These are phyloP conservation scores for Ormyrus pomaceus DNA, from an alignment of 2,888 invertebrate species.

Conservation along the genomic window DNA sequence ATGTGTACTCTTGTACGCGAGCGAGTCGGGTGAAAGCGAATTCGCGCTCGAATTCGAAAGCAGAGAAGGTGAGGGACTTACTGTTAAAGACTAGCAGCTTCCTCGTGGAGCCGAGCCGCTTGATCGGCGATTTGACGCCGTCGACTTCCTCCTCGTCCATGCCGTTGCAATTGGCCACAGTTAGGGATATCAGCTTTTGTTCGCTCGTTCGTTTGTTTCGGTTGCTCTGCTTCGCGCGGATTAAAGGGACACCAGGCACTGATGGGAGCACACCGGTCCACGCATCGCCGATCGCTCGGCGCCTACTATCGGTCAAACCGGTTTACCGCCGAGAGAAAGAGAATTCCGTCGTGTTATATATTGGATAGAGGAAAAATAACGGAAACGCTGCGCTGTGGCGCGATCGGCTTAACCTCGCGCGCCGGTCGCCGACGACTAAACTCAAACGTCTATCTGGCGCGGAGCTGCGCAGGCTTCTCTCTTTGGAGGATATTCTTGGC, in stretches of 20 bases:
- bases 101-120: constrained; percentile 87
- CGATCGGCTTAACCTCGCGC: constrained; percentile 1
- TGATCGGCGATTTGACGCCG: constrained; percentile 85
- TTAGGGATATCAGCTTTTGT: too few relatives aligned
- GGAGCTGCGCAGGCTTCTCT: neutral
- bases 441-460: neutral
- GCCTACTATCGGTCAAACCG: neutral
- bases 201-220: too few relatives aligned
- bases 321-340: neutral
- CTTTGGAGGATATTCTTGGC: constrained; percentile 23
- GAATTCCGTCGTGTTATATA: neutral
- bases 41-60: too few relatives aligned
- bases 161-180: constrained; percentile 31
- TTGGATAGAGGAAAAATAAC: neutral
- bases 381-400: neutral
- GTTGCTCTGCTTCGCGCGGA: too few relatives aligned
- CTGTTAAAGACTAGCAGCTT: constrained; percentile 88
- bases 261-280: too few relatives aligned
- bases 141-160: constrained; percentile 87
- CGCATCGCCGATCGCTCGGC: neutral
- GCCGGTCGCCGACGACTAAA: constrained; percentile 13
- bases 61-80: constrained; percentile 76
- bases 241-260: too few relatives aligned
- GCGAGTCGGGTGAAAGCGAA: too few relatives aligned
- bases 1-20: too few relatives aligned